Conservation (phyloP, 2,113 vertebrate genomes). For the Pseudorhombus dupliciocellatus region DNA sequence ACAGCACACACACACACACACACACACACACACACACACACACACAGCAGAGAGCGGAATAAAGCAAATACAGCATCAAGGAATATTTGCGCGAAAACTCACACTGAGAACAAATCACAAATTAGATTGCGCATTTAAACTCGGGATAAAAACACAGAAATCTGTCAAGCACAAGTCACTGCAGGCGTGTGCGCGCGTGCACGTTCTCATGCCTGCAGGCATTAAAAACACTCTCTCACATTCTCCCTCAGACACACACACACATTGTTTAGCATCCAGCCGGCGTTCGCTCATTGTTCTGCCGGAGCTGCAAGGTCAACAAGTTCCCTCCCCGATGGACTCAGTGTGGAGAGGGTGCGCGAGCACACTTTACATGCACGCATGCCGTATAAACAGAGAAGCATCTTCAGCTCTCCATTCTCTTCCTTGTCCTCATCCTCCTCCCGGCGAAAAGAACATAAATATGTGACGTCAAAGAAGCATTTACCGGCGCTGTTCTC, state of each 20-base stretch:
- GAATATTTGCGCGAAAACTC: slow-evolving; percentile 21
- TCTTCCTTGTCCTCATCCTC: not conserved
- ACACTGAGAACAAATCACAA: slow-evolving; percentile 1
- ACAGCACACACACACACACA: not conserved
- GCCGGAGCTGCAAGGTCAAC: slow-evolving; percentile 67
- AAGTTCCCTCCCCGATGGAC: slow-evolving; percentile 63
- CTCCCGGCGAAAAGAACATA: slow-evolving; percentile 18
- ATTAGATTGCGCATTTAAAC: slow-evolving; percentile 5
- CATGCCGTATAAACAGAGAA: not conserved
- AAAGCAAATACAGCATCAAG: not conserved
- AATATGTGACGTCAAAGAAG: slow-evolving; percentile 24
- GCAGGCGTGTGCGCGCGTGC: not conserved
- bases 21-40: not conserved
- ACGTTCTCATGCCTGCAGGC: slow-evolving; percentile 5
- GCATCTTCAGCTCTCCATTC: not conserved
- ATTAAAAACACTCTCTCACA: slow-evolving; percentile 21
- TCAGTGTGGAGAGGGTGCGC: slow-evolving; percentile 42
- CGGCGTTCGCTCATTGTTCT: slow-evolving; percentile 59
- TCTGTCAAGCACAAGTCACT: not conserved
- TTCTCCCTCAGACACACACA: not conserved
- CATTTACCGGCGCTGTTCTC: slow-evolving; percentile 41
- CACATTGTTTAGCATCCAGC: slow-evolving; percentile 66
- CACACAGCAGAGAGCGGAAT: not conserved
- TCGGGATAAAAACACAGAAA: not conserved
- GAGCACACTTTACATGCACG: not conserved